phyloP scores from a whole-genome alignment of 1,140 invertebrate species.

The Drosophila mauritiana region DNA sequence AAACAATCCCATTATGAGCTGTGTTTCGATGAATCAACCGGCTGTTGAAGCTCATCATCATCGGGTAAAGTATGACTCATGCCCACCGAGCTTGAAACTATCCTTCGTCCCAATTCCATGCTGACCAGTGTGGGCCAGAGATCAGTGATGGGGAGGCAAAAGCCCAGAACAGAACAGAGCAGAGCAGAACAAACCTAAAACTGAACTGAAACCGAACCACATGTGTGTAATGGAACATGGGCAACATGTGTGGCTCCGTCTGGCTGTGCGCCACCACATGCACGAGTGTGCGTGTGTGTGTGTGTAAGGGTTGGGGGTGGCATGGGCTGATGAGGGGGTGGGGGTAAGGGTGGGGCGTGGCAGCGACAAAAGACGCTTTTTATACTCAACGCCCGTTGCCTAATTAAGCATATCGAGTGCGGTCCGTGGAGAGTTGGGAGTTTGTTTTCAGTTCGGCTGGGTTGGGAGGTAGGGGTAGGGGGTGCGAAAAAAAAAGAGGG shows the following conservation, averaged over 20 bases:
- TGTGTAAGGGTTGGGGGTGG: conserved; percentile 1
- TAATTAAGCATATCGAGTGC: conserved; percentile 75
- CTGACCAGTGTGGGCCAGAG: conserved; percentile 52
- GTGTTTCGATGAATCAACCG: not conserved
- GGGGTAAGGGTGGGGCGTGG: conserved; percentile 59
- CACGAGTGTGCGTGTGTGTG: conserved; percentile 1
- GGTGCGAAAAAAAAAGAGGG: not conserved
- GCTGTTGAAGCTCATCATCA: not conserved
- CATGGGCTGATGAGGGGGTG: not conserved
- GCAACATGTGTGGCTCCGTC: conserved; percentile 59
- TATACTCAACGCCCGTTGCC: conserved; percentile 74
- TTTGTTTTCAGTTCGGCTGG: not conserved
- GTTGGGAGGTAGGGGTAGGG: not conserved
- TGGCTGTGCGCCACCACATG: not conserved
- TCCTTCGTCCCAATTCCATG: conserved; percentile 2
- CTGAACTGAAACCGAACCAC: conserved; percentile 43
- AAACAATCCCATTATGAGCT: not conserved
- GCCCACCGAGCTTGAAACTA: not conserved
- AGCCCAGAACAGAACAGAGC: conserved; percentile 15
- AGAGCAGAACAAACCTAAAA: conserved; percentile 15
- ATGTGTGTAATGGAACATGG: conserved; percentile 73
- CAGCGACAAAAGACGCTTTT: conserved; percentile 78
- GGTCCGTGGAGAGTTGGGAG: not conserved
- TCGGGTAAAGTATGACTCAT: too few relatives aligned
- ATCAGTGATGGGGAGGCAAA: conserved; percentile 56